phyloP scores from a whole-genome alignment of 1,140 invertebrate species.

The Bicyclus anynana region DNA sequence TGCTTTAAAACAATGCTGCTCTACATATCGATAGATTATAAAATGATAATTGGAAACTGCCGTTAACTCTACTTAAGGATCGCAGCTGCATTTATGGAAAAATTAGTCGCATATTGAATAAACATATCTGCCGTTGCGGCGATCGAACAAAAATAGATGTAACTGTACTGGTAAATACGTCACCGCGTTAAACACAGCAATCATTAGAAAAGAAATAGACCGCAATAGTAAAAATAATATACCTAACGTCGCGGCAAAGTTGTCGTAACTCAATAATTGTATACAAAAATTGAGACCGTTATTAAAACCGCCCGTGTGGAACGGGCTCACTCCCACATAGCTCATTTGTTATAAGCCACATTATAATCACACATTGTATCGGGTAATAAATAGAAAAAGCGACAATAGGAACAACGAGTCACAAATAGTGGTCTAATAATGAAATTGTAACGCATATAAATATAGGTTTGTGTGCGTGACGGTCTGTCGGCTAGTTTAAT shows the following conservation, averaged over 20 bases:
- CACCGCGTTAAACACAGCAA: background rate
- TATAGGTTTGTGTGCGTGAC: slow-evolving; percentile 54
- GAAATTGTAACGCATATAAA: slow-evolving; percentile 72
- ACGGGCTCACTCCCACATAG: slow-evolving; percentile 58
- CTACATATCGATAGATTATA: too few species aligned
- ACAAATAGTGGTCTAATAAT: slow-evolving; percentile 73
- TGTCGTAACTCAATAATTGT: slow-evolving; percentile 32
- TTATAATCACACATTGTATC: slow-evolving; percentile 73
- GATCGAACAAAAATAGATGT: too few species aligned
- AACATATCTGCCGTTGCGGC: too few species aligned
- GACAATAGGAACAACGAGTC: slow-evolving; percentile 73
- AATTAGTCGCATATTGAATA: too few species aligned
- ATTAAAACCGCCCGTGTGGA: slow-evolving; percentile 41
- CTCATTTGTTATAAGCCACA: slow-evolving; percentile 69
- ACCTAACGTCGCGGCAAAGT: background rate
- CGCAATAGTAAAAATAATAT: background rate
- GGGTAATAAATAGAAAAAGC: slow-evolving; percentile 74
- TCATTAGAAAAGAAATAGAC: background rate
- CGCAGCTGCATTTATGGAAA: too few species aligned
- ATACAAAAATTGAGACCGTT: slow-evolving; percentile 41
- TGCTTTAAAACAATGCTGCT: too few species aligned
- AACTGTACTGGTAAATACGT: too few species aligned
- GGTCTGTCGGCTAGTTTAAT: slow-evolving; percentile 66
- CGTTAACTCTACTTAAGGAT: too few species aligned
- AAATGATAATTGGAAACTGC: too few species aligned